Conservation (phyloP, 2,113 vertebrate species). For the Anseranas semipalmata region DNA sequence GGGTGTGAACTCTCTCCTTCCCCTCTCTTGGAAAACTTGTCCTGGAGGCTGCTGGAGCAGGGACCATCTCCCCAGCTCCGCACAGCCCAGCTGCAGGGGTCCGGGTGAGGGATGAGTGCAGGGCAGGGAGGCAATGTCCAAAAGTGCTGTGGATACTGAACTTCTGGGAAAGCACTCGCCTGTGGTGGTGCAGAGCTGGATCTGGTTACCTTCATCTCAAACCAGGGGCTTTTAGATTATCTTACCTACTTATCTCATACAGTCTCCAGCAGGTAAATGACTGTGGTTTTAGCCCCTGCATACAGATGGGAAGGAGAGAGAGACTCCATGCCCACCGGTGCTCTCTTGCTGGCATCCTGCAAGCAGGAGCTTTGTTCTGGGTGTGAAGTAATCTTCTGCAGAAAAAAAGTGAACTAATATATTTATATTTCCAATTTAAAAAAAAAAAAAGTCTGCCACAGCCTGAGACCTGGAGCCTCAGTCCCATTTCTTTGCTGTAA, state of each 20-base stretch:
- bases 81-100: fast-evolving
- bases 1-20: background rate
- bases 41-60: background rate
- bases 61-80: fast-evolving
- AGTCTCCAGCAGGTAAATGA: background rate
- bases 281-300: background rate
- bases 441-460: background rate
- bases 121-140: background rate
- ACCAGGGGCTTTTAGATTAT: background rate
- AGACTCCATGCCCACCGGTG: fast-evolving
- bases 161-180: background rate
- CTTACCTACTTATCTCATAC: background rate
- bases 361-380: background rate
- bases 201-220: background rate
- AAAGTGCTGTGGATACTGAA: background rate
- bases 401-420: background rate
- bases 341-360: background rate
- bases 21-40: background rate
- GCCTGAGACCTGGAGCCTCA: background rate
- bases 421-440: background rate
- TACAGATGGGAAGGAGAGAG: background rate
- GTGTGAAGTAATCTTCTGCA: background rate
- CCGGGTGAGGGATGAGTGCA: too few species aligned
- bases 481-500: background rate
- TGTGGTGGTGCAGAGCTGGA: fast-evolving